Base-by-base conservation (phyloP, 2,888 invertebrate genomes). In the Spodoptera picta region DNA sequence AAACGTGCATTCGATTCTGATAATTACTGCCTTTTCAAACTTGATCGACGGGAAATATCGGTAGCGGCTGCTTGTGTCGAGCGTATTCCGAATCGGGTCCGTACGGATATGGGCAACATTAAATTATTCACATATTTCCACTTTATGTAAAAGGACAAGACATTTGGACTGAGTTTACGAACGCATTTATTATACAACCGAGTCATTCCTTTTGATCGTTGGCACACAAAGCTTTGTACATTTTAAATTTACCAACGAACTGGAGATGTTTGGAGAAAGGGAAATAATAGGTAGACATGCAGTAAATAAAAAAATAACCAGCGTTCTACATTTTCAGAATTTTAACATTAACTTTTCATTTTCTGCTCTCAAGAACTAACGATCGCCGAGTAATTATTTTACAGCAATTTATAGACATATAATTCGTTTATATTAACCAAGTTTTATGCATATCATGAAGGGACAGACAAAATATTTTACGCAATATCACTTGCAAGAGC, bases 51-150 rank as follows among this genome's bases (percentile, higher is more conserved):
- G 53, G 57, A 58, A 65, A 61, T 63, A 66, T 69, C 60, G n/a
- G 46, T 62, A 43, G 70, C 52, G 58, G 24, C 11, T 53, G 19
- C 50, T 42, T 12, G 42, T 44, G 42, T 59, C 42, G 48, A 23
- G n/a, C 47, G 50, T 58, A 47, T 53, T 55, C 63, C 59, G 59
- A 60, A 77, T 46, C 41, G 47, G 56, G 59, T 4, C 1, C 2
- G 36, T 56, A 50, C 60, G 60, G 69, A 75, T 60, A 72, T 65
- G 57, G 71, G 48, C 59, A 53, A 45, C 71, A 36, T 61, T 54
- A 68, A 74, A 77, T 74, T 45, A 65, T 71, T 63, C 52, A 51
- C 47, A 65, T 62, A 54, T 71, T 75, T 77, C 55, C 47, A 60
- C 51, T 59, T 63, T 46, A 60, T 12, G 7, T 36, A 23, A 53